Evolutionary conservation across 2,113 vertebrate genomes (phyloP).

Genomic region (Embiotoca jacksoni): DNA sequence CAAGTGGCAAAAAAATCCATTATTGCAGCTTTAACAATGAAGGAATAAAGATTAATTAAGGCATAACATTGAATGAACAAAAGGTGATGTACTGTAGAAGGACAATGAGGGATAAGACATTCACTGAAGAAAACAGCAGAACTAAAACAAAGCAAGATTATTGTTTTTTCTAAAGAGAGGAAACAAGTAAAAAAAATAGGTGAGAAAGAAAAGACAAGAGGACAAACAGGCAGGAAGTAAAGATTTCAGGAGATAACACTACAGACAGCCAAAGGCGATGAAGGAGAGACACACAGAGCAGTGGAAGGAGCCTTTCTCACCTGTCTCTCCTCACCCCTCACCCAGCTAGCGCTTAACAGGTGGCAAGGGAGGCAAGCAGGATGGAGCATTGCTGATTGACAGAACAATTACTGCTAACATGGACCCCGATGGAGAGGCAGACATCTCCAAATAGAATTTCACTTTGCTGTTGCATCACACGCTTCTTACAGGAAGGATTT

Average conservation of each 20-base stretch:
- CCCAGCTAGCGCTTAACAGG: conserved; percentile 79
- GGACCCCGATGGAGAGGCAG: conserved; percentile 81
- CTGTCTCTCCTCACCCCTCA: conserved; percentile 57
- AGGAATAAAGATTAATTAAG: too few species aligned
- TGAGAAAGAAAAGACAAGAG: conserved; percentile 1
- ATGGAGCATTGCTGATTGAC: conserved; percentile 84
- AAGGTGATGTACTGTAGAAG: neutral
- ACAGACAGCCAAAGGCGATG: conserved; percentile 32
- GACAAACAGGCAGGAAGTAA: conserved; percentile 11
- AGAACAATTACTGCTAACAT: conserved; percentile 88
- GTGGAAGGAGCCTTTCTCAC: conserved; percentile 32
- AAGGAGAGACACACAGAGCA: conserved; percentile 32
- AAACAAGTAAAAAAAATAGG: neutral
- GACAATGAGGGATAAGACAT: neutral
- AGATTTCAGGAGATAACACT: neutral
- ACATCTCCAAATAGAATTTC: conserved; percentile 88
- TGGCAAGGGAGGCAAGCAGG: conserved; percentile 82
- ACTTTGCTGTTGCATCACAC: conserved; percentile 83
- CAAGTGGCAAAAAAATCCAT: too few species aligned
- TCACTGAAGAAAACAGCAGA: neutral
- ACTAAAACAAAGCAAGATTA: neutral
- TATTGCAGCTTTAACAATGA: too few species aligned
- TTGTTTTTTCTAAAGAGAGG: too few species aligned
- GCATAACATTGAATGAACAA: too few species aligned
- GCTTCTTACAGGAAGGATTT: conserved; percentile 80